Conservation (phyloP, 2,113 vertebrate genomes). For the Capricornis sumatraensis region DNA sequence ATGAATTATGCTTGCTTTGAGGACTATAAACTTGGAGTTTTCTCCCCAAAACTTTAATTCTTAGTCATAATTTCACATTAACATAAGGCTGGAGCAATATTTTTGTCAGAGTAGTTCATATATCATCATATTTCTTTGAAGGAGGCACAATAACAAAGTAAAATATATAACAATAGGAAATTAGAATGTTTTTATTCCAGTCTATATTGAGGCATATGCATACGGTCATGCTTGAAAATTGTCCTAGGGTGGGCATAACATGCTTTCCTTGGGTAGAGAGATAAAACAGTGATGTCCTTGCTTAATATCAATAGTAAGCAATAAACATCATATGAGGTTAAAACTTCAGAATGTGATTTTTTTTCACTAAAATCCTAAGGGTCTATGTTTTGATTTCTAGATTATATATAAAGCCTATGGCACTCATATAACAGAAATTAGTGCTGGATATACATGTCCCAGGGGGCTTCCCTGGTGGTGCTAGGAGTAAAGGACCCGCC, state of each 20-base stretch:
- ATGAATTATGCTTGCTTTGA: neutral
- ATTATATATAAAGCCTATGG: neutral
- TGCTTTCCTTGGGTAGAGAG: neutral
- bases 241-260: neutral
- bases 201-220: neutral
- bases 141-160: neutral
- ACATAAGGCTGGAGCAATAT: neutral
- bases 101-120: neutral
- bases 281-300: neutral
- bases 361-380: neutral
- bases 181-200: neutral
- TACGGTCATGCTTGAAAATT: neutral
- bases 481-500: neutral
- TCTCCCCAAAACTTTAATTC: neutral
- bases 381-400: neutral
- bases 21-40: neutral
- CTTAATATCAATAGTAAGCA: neutral
- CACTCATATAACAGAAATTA: neutral
- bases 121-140: neutral
- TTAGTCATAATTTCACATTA: neutral
- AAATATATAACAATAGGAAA: neutral
- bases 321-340: neutral
- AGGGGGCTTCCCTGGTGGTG: neutral
- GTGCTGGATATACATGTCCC: neutral
- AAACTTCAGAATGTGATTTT: neutral